Conservation (phyloP, 2,797 vertebrate species). For the Neosilurus mollespiculum region DNA sequence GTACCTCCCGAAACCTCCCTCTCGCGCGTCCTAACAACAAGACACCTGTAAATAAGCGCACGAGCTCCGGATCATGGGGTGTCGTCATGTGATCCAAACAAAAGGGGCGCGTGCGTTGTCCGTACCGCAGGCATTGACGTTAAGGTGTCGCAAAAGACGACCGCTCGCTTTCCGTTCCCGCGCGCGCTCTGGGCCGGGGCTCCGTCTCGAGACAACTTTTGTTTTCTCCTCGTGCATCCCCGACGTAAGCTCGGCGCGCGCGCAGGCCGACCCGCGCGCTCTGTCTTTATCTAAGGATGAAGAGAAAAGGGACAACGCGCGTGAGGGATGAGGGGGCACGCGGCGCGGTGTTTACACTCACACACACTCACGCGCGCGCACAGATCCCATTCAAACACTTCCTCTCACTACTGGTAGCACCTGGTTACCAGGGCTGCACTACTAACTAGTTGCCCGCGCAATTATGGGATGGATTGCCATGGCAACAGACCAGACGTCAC, state of each 20-base stretch:
- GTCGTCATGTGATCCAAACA: conserved; percentile 4
- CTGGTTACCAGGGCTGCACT: conserved; percentile 71
- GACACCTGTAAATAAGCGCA: conserved; percentile 7
- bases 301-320: conserved; percentile 55
- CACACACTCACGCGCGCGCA: conserved; percentile 13
- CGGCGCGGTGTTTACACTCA: conserved; percentile 41
- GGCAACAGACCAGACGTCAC: conserved; percentile 98
- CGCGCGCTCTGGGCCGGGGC: too few species aligned
- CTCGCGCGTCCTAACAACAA: not conserved
- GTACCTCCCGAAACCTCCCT: not conserved
- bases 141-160: not conserved
- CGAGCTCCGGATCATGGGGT: not conserved
- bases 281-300: too few species aligned
- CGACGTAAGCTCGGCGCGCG: conserved; percentile 57
- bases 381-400: conserved; percentile 32
- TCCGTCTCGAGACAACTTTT: conserved; percentile 59
- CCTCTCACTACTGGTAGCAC: conserved; percentile 68
- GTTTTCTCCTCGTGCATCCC: conserved; percentile 30
- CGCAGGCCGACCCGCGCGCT: too few species aligned
- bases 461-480: conserved; percentile 96
- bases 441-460: conserved; percentile 82
- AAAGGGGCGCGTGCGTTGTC: conserved; percentile 9
- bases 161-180: conserved; percentile 1
- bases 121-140: not conserved
- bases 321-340: conserved; percentile 45